phyloP scores from a whole-genome alignment of 2,797 vertebrate genomes.

The Strix occidentalis region DNA sequence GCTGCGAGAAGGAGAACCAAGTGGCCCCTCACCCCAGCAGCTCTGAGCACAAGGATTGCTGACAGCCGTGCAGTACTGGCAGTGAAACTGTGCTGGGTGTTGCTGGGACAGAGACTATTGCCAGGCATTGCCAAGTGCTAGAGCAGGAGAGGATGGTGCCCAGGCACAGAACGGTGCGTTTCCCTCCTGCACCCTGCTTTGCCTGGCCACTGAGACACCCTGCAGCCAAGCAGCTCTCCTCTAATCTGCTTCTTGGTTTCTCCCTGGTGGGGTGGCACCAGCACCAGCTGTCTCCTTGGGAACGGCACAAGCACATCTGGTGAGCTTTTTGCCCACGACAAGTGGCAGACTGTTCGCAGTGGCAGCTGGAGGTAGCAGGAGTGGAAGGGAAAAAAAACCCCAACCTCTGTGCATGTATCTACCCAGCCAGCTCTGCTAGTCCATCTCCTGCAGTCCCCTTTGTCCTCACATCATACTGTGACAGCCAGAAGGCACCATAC shows the following conservation, averaged over 20 bases:
- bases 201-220: neutral
- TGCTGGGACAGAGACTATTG: neutral
- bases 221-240: neutral
- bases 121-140: neutral
- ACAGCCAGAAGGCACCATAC: neutral
- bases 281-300: neutral
- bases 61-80: rapidly evolving
- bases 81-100: neutral
- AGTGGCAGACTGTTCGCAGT: neutral
- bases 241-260: neutral
- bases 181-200: neutral
- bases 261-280: neutral
- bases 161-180: neutral
- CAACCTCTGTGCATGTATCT: neutral
- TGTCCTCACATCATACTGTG: neutral
- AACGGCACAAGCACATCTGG: neutral
- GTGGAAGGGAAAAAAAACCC: neutral
- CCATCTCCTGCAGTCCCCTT: neutral
- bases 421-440: neutral
- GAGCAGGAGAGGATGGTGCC: neutral
- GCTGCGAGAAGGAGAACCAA: neutral
- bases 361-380: neutral
- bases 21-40: neutral
- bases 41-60: neutral
- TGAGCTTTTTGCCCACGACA: neutral